Percentiles rank a stretch among this genome's conserved stretches.
Evolutionary conservation across 2,888 invertebrate species (phyloP).

Genomic region (Cyaniris semiargus): DNA sequence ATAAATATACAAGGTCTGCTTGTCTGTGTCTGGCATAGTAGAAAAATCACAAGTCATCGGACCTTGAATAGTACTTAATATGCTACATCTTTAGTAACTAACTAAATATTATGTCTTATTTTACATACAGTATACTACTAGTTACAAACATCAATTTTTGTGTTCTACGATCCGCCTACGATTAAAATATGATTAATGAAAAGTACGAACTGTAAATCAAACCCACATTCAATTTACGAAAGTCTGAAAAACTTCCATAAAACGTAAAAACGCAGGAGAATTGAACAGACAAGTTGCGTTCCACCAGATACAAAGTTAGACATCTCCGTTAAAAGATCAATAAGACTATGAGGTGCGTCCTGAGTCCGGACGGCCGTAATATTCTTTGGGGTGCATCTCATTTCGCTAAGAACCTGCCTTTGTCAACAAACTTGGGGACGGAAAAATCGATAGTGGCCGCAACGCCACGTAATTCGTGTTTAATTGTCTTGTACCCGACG

Average conservation of each 20-base stretch:
- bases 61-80: too few species aligned
- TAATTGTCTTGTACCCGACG: not conserved
- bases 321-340: slow-evolving; percentile 46
- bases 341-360: slow-evolving; percentile 46
- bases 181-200: too few species aligned
- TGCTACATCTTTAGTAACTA: too few species aligned
- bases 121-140: too few species aligned
- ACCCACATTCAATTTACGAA: not conserved
- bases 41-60: too few species aligned
- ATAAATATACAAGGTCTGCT: too few species aligned
- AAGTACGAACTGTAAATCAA: not conserved
- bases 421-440: slow-evolving; percentile 78
- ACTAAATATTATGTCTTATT: too few species aligned
- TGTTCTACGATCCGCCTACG: too few species aligned
- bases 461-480: slow-evolving; percentile 40
- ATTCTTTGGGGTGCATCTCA: slow-evolving; percentile 81
- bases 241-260: not conserved
- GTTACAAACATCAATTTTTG: too few species aligned
- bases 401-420: slow-evolving; percentile 80
- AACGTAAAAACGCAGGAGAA: not conserved
- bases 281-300: not conserved
- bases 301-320: slow-evolving; percentile 32
- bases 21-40: too few species aligned
- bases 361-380: slow-evolving; percentile 61
- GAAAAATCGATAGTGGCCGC: slow-evolving; percentile 77